Conservation (phyloP, 2,113 vertebrate genomes). For the Solea solea region DNA sequence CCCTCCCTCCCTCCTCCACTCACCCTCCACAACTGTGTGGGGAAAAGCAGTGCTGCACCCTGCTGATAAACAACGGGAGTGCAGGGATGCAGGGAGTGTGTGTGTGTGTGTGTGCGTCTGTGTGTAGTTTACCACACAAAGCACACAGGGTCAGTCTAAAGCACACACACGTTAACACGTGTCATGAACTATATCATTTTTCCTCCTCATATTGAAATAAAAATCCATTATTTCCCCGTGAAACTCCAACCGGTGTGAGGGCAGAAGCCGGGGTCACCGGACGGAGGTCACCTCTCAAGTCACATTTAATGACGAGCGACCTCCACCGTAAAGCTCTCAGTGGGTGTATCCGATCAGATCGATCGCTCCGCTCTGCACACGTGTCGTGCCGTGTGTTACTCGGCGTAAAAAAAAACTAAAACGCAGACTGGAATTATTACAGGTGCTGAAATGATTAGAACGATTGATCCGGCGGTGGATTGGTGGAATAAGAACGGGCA, state of each 20-base stretch:
- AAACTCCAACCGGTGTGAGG: background rate
- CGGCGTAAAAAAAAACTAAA: slow-evolving; percentile 1
- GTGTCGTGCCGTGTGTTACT: slow-evolving; percentile 15
- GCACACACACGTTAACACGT: background rate
- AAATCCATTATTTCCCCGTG: slow-evolving; percentile 9
- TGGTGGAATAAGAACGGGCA: background rate
- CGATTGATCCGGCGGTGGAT: background rate
- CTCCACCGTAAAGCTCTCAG: slow-evolving; percentile 67
- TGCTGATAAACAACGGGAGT: slow-evolving; percentile 81
- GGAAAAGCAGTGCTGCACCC: slow-evolving; percentile 93
- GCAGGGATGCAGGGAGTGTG: slow-evolving; percentile 23
- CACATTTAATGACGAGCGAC: slow-evolving; percentile 68
- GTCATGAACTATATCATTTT: background rate
- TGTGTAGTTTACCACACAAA: background rate
- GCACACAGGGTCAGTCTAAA: background rate
- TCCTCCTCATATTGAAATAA: slow-evolving; percentile 1
- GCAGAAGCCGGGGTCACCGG: slow-evolving; percentile 12
- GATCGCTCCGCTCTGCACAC: slow-evolving; percentile 37
- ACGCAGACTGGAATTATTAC: background rate
- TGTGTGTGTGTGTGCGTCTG: too few relatives aligned
- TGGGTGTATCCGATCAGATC: slow-evolving; percentile 66
- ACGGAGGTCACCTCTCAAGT: slow-evolving; percentile 58
- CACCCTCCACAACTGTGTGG: slow-evolving; percentile 35
- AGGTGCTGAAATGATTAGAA: background rate
- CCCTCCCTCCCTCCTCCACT: background rate